Conservation (phyloP, 2,797 vertebrate genomes). For the Luscinia luscinia region DNA sequence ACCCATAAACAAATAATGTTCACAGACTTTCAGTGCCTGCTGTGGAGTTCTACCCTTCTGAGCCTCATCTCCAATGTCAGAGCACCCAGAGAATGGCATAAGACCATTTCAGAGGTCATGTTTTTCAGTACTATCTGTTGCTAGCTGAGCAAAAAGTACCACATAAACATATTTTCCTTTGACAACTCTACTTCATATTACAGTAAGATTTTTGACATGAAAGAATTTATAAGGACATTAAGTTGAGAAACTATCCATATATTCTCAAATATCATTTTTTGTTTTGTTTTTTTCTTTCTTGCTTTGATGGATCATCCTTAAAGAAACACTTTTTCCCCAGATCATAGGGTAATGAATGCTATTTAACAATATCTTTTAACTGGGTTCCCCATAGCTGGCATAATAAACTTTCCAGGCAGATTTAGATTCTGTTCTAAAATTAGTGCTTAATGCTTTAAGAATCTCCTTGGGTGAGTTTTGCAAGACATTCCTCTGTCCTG, state of each 20-base stretch:
- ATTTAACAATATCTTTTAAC: not conserved
- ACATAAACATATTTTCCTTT: not conserved
- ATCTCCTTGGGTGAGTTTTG: not conserved
- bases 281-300: not conserved
- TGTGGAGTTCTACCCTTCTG: not conserved
- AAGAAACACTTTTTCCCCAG: not conserved
- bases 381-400: not conserved
- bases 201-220: not conserved
- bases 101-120: not conserved
- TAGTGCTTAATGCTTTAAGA: not conserved
- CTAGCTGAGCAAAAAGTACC: not conserved
- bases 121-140: not conserved
- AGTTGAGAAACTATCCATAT: not conserved
- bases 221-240: not conserved
- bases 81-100: not conserved
- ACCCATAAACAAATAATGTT: not conserved
- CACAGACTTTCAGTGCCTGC: not conserved
- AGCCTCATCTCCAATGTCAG: not conserved
- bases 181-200: not conserved
- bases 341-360: accelerated
- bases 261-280: not conserved
- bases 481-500: not conserved
- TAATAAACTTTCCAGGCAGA: not conserved
- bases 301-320: not conserved
- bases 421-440: not conserved